These are phyloP conservation scores for Philypnodon macrostomus DNA, from an alignment of 2,797 vertebrate genomes.

Conservation along the genomic window DNA sequence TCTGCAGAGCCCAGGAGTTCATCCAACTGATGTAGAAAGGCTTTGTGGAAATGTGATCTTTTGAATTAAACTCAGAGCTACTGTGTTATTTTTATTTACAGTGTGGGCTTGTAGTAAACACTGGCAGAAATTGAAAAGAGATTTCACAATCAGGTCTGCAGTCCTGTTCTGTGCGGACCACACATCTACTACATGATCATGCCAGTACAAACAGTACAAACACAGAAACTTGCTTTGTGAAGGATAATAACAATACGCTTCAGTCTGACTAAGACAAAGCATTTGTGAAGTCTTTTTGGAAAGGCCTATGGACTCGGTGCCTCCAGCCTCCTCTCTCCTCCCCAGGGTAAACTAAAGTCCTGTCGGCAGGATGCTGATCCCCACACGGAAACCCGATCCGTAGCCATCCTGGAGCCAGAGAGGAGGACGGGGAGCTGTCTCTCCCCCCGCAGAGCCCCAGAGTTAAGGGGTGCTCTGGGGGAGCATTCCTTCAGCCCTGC, in stretches of 20 bases:
- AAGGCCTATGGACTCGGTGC: slow-evolving; percentile 68
- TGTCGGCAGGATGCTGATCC: slow-evolving; percentile 80
- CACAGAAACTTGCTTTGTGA: slow-evolving; percentile 29
- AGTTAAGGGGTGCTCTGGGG: slow-evolving; percentile 76
- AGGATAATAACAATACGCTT: slow-evolving; percentile 51
- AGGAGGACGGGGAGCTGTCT: slow-evolving; percentile 52
- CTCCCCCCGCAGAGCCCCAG: slow-evolving; percentile 64
- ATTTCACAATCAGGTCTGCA: slow-evolving; percentile 37
- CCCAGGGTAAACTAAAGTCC: slow-evolving; percentile 74
- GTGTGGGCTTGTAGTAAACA: slow-evolving; percentile 63
- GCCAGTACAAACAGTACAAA: slow-evolving; percentile 55
- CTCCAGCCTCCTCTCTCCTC: slow-evolving; percentile 72
- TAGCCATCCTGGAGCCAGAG: slow-evolving; percentile 78
- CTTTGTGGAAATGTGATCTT: slow-evolving; percentile 58
- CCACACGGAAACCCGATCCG: slow-evolving; percentile 80
- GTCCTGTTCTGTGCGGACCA: slow-evolving; percentile 38
- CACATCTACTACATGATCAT: slow-evolving; percentile 47
- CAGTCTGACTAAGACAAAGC: slow-evolving; percentile 62
- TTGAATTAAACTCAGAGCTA: slow-evolving; percentile 63
- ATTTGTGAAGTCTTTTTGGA: slow-evolving; percentile 69
- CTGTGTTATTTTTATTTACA: slow-evolving; percentile 73
- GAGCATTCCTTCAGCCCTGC: slow-evolving; percentile 76
- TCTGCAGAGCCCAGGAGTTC: slow-evolving; percentile 51
- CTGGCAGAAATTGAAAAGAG: slow-evolving; percentile 56
- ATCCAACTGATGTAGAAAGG: slow-evolving; percentile 40